Evolutionary conservation across 2,797 vertebrate species (phyloP).

Genomic region (Brachyrhaphis roseni): DNA sequence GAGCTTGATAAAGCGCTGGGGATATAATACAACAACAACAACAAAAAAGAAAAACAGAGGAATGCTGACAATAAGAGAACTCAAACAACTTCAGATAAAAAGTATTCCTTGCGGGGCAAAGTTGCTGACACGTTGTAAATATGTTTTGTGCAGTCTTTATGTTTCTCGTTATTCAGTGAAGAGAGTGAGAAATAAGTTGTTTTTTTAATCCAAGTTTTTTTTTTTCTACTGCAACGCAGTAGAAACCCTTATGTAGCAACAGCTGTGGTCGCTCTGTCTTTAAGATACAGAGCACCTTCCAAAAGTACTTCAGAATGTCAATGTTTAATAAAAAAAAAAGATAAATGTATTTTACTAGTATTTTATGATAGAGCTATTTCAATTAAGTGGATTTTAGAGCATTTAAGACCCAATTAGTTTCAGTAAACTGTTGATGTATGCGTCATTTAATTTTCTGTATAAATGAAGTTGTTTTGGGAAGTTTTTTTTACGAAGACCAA

Average conservation of each 20-base stretch:
- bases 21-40: conserved; percentile 18
- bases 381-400: background rate
- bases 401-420: background rate
- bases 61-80: conserved; percentile 62
- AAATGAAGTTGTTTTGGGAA: background rate
- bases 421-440: background rate
- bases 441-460: background rate
- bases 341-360: background rate
- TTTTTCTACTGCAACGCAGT: background rate
- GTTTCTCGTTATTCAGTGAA: conserved; percentile 50
- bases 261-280: background rate
- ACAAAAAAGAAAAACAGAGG: conserved; percentile 26
- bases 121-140: conserved; percentile 59
- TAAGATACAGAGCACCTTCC: background rate
- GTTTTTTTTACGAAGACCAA: background rate
- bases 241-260: too few relatives aligned
- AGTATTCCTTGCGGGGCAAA: conserved; percentile 63
- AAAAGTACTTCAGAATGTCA: background rate
- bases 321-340: background rate
- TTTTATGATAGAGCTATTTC: background rate
- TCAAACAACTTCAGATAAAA: conserved; percentile 50
- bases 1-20: conserved; percentile 36
- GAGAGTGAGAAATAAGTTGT: conserved; percentile 43
- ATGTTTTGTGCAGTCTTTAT: conserved; percentile 37
- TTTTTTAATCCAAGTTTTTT: conserved; percentile 13